phyloP scores from a whole-genome alignment of 2,797 vertebrate genomes.

The Pempheris klunzingeri region DNA sequence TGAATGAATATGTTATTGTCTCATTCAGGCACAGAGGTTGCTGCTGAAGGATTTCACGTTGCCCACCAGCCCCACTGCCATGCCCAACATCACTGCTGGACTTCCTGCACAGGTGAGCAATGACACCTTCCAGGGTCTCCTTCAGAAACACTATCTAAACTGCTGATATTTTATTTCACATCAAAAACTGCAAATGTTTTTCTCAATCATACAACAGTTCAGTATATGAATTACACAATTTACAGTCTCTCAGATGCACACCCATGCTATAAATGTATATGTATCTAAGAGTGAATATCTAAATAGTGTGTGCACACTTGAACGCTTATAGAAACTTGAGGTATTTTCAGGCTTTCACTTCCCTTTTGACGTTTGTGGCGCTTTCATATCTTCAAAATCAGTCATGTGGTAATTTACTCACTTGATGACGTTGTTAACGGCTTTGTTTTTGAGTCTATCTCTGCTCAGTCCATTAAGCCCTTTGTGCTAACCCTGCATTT shows the following conservation, averaged over 20 bases:
- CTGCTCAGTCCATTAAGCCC: not conserved
- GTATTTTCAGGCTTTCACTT: conserved; percentile 68
- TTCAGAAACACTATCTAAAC: conserved; percentile 1
- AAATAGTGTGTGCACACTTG: conserved; percentile 17
- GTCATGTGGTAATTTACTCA: conserved; percentile 37
- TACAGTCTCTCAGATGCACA: not conserved
- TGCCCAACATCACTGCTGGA: conserved; percentile 89
- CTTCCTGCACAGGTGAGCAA: conserved; percentile 83
- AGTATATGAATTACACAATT: not conserved
- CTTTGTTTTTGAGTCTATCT: not conserved
- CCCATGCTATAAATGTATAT: not conserved
- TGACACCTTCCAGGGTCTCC: not conserved
- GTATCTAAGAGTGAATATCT: conserved; percentile 16
- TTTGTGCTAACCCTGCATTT: not conserved
- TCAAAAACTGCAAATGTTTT: not conserved
- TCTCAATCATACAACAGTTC: not conserved
- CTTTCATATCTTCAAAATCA: conserved; percentile 54
- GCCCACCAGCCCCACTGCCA: conserved; percentile 75
- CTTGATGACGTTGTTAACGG: conserved; percentile 7
- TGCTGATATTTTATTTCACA: not conserved
- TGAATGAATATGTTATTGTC: conserved; percentile 15
- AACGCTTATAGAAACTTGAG: conserved; percentile 46
- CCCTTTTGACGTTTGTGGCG: conserved; percentile 43
- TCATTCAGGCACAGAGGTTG: conserved; percentile 63
- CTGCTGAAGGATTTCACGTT: conserved; percentile 81